Base-by-base conservation (phyloP, 2,888 invertebrate species). In the Heliconius hortense region DNA sequence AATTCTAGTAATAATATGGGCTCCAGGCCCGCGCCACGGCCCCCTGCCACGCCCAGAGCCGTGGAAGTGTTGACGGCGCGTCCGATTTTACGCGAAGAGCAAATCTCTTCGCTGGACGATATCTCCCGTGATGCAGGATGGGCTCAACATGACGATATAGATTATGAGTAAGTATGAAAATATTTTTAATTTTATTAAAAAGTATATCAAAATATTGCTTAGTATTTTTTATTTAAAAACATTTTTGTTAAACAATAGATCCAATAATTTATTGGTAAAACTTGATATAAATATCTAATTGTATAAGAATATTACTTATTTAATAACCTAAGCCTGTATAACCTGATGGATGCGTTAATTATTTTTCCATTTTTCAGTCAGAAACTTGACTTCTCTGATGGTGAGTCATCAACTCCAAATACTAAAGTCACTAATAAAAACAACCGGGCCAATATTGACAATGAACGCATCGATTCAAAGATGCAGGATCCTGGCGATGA, bases 341-440 rank as follows among this genome's bases (percentile, higher is more conserved):
- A 18, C 15, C 43, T 5, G 43, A 15, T 43, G 15, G 18, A 28
- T 28, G 21, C 4, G 26, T 64, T 53, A 53, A 53, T 63, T 2
- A 60, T 68, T 80, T 80, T 77, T 80, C 79, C 76, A 73, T 79
- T 91, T 89, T 76, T 91, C 48, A 96, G 96, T 94, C 97, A 98
- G 94, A 98, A 98, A 90, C 92, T 99, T 87, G 97, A 97, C 81
- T 99, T 98, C 91, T 98, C 98, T 86, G 98, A 99, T 91, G 98
- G 98, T 84, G 98, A 98, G 82, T 88, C 93, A 24, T 89, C 91
- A 43, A 87, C 88, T 75, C 88, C 90, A 24, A 81, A 82, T 68
- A 87, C 83, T 78, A 89, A 92, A 84, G 86, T 86, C 70, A 86
- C 80, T 78, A 86, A 91, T 83, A 88, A 86, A 79, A 88, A 82